Conservation (phyloP, 2,797 vertebrate species). For the Tarsius wallacei region DNA sequence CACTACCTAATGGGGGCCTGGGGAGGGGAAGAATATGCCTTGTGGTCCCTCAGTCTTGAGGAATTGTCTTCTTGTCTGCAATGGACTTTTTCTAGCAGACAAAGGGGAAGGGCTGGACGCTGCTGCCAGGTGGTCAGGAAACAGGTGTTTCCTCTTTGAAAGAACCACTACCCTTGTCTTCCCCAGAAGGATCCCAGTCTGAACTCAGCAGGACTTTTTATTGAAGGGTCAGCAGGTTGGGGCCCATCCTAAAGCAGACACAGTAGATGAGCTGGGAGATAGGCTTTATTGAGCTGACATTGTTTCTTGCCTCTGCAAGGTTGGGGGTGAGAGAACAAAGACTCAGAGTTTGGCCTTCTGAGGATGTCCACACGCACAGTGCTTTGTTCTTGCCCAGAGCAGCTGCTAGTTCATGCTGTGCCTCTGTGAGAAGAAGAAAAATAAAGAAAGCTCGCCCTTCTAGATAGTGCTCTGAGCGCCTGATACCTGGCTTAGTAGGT, state of each 20-base stretch:
- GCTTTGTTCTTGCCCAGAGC: conserved; percentile 4
- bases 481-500: neutral
- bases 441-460: neutral
- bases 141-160: conserved; percentile 80
- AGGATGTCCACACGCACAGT: neutral
- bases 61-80: neutral
- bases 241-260: neutral
- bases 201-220: conserved; percentile 53
- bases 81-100: neutral
- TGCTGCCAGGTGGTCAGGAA: conserved; percentile 70
- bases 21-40: neutral
- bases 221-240: neutral
- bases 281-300: conserved; percentile 17
- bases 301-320: neutral
- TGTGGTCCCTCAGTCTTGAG: fast-evolving
- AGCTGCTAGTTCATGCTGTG: neutral
- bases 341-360: neutral
- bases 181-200: neutral
- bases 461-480: neutral
- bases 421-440: neutral
- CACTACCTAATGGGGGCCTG: too few relatives aligned
- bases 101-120: neutral
- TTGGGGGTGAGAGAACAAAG: neutral
- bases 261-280: neutral
- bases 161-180: neutral